Evolutionary conservation across 2,113 vertebrate species (phyloP), one percentile per base, ranked within the genome.

Genomic region (Xenopus borealis): DNA sequence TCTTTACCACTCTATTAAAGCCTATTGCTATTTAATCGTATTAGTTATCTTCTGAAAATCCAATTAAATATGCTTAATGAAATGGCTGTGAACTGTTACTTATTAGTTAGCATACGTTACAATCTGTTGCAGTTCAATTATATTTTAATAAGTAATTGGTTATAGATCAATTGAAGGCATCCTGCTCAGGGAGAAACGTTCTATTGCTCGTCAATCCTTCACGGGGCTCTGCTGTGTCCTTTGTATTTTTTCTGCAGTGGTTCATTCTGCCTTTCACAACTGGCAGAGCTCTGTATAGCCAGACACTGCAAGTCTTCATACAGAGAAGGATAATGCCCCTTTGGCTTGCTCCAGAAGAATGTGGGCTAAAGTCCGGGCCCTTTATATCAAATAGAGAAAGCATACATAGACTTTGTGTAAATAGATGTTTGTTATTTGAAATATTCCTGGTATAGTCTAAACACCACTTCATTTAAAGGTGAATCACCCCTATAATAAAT

Each of bases 61-160:
- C 74, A 77, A 77, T 77, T 76, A 78, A 83, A 79, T 78, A 78
- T 83, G 81, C 81, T 82, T 85, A 83, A 84, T 83, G 80, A 71
- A 81, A 82, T 61, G 78, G 59, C 80, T 80, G 80, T 81, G 75
- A 81, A 85, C 83, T 82, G 81, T 85, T 75, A 75, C 79, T 81
- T 85, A 81, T 79, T 74, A 69, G 67, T 74, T 70, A 74, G 71
- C 71, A 70, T 77, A 77, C 74, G 74, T 70, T 77, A 77, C 74
- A 77, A 77, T 77, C 74, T 77, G 74, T 69, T 70, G 74, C 74
- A 77, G 74, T 77, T 77, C 74, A 77, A 77, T 77, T 77, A 77
- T 58, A 77, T 77, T 77, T 77, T 77, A 77, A 77, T 77, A 77
- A 77, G 74, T 64, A 77, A 77, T 77, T 77, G 74, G 66, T 77